Base-by-base conservation (phyloP, 2,797 vertebrate species). In the Ctenopoma multispine region DNA sequence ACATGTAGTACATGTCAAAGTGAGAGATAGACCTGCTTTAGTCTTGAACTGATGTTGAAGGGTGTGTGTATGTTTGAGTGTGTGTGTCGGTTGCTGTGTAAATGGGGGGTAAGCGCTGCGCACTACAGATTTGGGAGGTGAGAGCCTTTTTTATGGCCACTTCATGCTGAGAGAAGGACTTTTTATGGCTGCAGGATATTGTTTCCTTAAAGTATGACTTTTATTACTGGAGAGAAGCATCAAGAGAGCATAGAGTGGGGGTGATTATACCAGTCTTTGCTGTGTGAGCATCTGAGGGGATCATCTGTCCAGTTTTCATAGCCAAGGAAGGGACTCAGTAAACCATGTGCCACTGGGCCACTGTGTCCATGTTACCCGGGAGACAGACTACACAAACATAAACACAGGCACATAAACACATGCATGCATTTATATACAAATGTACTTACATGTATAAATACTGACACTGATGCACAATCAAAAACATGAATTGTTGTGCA, bases 161-260 rank as follows among this genome's bases (percentile, higher is more conserved):
- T 88, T 78, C 86, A 89, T 87, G 80, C 85, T 83, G 87, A 87
- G 87, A 91, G 85, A 87, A 84, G 87, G 87, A 65, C 86, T 81
- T 92, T 90, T 93, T 87, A 91, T 87, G 87, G 85, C 86, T 79
- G 75, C 82, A 83, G 90, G 85, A 91, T 91, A 92, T 92, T 92
- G 90, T 90, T 91, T 90, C 88, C 84, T 86, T 87, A 86, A 81
- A 92, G 83, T 85, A 91, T 85, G 84, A 90, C 85, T 89, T 93
- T 90, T 92, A 91, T 92, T 90, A 89, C 85, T 87, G 87, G 84
- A 80, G 84, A 87, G 83, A 73, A 74, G 83, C 89, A 87, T 90
- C 79, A 81, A 77, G 77, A 89, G 89, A 84, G 79, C 72, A 69
- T 72, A 69, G 81, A 86, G 79, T 82, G 70, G 76, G 70, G 79